Conservation (phyloP, 2,113 vertebrate genomes). For the Tursiops truncatus region DNA sequence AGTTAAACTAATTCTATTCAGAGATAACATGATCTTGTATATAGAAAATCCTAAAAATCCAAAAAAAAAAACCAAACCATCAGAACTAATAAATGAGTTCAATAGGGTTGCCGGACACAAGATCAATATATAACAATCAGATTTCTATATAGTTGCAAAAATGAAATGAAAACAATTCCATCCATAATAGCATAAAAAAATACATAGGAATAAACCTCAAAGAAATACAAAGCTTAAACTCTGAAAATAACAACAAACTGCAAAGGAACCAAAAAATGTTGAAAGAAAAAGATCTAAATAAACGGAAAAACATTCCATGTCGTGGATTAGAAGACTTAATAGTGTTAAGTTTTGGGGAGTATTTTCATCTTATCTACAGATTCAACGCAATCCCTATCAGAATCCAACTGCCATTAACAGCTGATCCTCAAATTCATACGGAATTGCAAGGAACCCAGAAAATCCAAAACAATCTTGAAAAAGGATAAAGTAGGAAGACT, state of each 20-base stretch:
- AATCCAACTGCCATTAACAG: not conserved
- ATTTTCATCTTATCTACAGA: not conserved
- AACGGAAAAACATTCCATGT: not conserved
- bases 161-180: not conserved
- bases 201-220: not conserved
- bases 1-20: not conserved
- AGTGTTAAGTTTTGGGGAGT: not conserved
- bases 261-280: not conserved
- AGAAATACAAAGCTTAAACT: not conserved
- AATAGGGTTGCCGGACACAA: not conserved
- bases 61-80: not conserved
- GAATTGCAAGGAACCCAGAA: not conserved
- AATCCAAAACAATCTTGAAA: not conserved
- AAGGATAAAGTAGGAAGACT: not conserved
- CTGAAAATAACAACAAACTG: not conserved
- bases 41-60: not conserved
- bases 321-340: not conserved
- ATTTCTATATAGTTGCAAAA: not conserved
- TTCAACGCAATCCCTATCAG: not conserved
- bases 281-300: not conserved
- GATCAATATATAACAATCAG: not conserved
- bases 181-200: not conserved
- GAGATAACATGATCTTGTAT: not conserved
- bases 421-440: not conserved
- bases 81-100: not conserved